phyloP scores from a whole-genome alignment of 2,113 vertebrate genomes.

The Syngnathus typhle region DNA sequence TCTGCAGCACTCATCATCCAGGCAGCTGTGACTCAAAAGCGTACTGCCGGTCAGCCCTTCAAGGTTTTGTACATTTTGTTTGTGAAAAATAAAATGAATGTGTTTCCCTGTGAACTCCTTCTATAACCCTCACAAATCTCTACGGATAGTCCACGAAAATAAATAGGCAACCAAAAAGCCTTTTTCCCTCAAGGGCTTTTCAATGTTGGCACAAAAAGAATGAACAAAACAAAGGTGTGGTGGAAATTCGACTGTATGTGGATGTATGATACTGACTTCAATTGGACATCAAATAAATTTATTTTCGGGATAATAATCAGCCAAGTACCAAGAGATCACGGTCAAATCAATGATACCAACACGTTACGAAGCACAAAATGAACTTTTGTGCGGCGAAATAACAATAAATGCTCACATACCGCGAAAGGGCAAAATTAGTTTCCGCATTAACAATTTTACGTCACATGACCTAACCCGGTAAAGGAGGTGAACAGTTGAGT shows the following conservation, averaged over 20 bases:
- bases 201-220: not conserved
- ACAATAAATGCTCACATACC: no score
- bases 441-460: no score
- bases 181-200: constrained; percentile 7
- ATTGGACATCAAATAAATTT: constrained; percentile 6
- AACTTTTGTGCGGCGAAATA: no score
- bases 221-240: constrained; percentile 5
- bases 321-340: not conserved
- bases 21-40: constrained; percentile 8
- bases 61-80: constrained; percentile 20
- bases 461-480: no score
- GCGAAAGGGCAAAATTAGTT: no score
- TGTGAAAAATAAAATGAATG: constrained; percentile 21
- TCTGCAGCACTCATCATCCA: constrained; percentile 18
- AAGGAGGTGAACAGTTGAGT: no score
- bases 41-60: constrained; percentile 22
- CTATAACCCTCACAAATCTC: constrained; percentile 22
- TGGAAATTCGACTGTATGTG: not conserved
- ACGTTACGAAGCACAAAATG: not conserved
- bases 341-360: not conserved
- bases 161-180: constrained; percentile 5
- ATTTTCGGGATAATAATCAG: not conserved
- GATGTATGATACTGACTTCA: not conserved
- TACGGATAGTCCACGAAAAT: constrained; percentile 12
- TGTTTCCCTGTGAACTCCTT: constrained; percentile 14